Conservation (phyloP, 2,113 vertebrate species). For the Neomonachus schauinslandi region DNA sequence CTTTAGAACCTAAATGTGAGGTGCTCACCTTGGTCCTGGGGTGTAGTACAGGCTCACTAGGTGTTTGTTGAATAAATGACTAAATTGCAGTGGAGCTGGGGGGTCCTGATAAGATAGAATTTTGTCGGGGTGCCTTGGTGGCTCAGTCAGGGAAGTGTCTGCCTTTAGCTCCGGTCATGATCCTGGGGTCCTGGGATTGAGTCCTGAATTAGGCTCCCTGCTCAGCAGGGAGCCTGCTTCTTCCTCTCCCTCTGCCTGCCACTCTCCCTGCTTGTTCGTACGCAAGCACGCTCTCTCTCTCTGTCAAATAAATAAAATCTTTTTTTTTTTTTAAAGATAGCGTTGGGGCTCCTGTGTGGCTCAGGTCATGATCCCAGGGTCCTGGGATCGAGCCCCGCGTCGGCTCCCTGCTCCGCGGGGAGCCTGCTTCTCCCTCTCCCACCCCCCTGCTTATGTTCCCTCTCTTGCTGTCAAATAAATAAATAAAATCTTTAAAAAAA, state of each 20-base stretch:
- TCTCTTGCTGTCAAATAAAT: no score
- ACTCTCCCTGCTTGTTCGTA: not conserved
- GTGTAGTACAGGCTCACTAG: not conserved
- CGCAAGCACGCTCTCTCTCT: not conserved
- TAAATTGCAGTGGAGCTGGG: not conserved
- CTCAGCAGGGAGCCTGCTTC: not conserved
- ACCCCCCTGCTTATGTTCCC: no score
- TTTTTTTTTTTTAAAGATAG: no score
- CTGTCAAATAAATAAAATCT: not conserved
- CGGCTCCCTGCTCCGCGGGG: no score
- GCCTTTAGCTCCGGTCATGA: not conserved
- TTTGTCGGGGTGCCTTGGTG: not conserved
- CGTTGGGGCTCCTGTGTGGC: no score
- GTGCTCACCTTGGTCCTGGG: rapidly evolving
- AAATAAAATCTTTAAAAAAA: no score
- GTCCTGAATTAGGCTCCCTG: not conserved
- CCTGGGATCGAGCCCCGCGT: no score
- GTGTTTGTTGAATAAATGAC: not conserved
- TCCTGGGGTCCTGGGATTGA: not conserved
- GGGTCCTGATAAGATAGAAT: not conserved
- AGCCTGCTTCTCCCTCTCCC: no score
- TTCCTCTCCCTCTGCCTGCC: not conserved
- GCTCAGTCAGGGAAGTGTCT: not conserved
- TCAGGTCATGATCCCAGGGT: no score
- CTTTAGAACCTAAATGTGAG: not conserved